Base-by-base conservation (phyloP, 2,797 vertebrate species). In the Pseudomugil tenellus region DNA sequence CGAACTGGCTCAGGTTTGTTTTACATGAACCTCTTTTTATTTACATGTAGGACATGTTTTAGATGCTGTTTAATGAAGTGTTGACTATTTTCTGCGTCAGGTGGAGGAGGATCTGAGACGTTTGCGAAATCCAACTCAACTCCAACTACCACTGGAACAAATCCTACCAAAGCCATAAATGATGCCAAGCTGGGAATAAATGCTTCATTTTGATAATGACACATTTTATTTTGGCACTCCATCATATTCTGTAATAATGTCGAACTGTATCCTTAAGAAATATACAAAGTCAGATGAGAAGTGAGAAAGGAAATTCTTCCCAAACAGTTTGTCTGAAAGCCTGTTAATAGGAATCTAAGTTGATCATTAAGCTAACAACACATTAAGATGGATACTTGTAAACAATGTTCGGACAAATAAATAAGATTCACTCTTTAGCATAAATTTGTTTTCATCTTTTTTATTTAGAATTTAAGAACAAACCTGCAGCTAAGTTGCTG, bases 1-100 rank as follows among this genome's bases (percentile, higher is more conserved):
- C 0, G 94, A 97, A 49, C 83, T 98, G 64, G 90, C 93, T 72
- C 87, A 95, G 96, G 97, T 98, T 92, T 65, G 78, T 25, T 55
- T 19, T 34, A 37, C 32, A 29, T 12, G 16, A 16, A 19, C 19
- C 41, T n/a, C 19, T n/a, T n/a, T 8, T n/a, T 43, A 43, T 43
- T n/a, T 4, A 2, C 3, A 19, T 43, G 41, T 43, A 13, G 19
- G 17, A 5, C 39, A 41, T 14, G 3, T 41, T 41, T 19, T 39
- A 19, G 6, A 41, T 41, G 4, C 39, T 41, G 7, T 43, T 43
- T n/a, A 41, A 41, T 17, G n/a, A 43, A 46, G 21, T 46, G 6
- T 46, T n/a, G 19, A 19, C 7, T 19, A 46, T 58, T 55, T 72
- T 43, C n/a, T 26, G 4, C 52, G 1, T 59, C 88, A 99, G 97